phyloP scores from a whole-genome alignment of 2,113 vertebrate species.

The Ranitomeya variabilis region DNA sequence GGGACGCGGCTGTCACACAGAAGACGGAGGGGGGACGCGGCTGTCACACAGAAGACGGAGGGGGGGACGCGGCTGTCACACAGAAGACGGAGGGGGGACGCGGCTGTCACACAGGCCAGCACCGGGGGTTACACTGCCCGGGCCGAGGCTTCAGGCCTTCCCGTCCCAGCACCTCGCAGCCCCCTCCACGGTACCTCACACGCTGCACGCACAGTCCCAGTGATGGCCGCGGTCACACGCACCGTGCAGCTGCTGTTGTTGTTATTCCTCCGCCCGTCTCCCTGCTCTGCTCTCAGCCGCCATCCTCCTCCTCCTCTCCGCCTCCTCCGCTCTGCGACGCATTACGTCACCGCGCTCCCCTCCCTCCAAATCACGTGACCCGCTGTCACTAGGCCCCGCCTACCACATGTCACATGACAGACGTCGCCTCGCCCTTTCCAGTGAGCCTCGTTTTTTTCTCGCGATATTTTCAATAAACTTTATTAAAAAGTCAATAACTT shows the following conservation, averaged over 20 bases:
- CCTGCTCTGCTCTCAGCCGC: slow-evolving; percentile 48
- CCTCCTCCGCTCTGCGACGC: slow-evolving; percentile 60
- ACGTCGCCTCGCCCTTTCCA: slow-evolving; percentile 22
- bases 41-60: background rate
- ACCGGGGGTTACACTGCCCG: background rate
- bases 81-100: slow-evolving; percentile 57
- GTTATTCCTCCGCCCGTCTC: slow-evolving; percentile 23
- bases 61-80: background rate
- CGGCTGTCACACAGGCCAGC: background rate
- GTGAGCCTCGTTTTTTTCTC: background rate
- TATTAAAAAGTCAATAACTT: background rate
- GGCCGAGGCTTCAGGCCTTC: background rate
- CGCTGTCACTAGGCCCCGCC: slow-evolving; percentile 61
- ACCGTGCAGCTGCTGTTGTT: slow-evolving; percentile 3
- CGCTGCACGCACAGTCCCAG: background rate
- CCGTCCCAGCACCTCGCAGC: background rate
- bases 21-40: background rate
- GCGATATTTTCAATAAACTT: slow-evolving; percentile 18
- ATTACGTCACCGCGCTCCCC: slow-evolving; percentile 39
- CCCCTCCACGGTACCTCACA: background rate
- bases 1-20: background rate
- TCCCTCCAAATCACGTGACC: slow-evolving; percentile 64
- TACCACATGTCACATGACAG: background rate
- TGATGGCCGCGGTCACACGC: background rate
- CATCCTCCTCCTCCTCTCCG: slow-evolving; percentile 58